Percentiles rank a stretch among this genome's conserved stretches.
Evolutionary conservation across 2,888 invertebrate species (phyloP).

Genomic region (Scelioninae gen. 1): DNA sequence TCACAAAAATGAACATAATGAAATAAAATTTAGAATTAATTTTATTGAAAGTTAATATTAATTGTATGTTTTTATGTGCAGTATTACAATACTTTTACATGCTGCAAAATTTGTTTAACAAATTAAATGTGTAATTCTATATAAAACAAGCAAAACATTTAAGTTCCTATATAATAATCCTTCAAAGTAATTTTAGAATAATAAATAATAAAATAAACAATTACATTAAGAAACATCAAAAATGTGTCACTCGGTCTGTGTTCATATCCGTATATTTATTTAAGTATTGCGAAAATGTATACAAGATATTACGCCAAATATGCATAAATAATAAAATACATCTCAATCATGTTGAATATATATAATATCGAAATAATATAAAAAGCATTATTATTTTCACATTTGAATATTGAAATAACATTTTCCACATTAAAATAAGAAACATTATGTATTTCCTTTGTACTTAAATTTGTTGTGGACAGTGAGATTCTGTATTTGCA

Average conservation of each 20-base stretch:
- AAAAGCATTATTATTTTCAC: background rate
- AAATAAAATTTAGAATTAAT: constrained; percentile 6
- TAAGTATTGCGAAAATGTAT: too few species aligned
- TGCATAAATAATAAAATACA: too few species aligned
- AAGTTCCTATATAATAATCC: too few species aligned
- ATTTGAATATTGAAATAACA: constrained; percentile 3
- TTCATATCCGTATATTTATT: too few species aligned
- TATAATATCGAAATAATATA: background rate
- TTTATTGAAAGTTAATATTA: background rate
- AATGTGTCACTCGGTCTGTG: too few species aligned
- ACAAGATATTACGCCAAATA: too few species aligned
- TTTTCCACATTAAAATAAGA: background rate
- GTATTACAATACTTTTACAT: background rate
- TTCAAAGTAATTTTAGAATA: background rate
- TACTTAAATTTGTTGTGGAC: background rate
- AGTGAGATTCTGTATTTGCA: constrained; percentile 5
- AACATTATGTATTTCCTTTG: background rate
- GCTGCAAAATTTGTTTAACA: too few species aligned
- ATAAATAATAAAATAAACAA: background rate
- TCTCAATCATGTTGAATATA: too few species aligned
- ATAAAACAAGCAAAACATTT: too few species aligned
- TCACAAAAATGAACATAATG: constrained; percentile 1
- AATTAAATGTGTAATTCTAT: too few species aligned
- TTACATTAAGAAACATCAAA: too few species aligned
- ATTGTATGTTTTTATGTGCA: background rate